Conservation (phyloP, 2,113 vertebrate species). For the Vicugna pacos region DNA sequence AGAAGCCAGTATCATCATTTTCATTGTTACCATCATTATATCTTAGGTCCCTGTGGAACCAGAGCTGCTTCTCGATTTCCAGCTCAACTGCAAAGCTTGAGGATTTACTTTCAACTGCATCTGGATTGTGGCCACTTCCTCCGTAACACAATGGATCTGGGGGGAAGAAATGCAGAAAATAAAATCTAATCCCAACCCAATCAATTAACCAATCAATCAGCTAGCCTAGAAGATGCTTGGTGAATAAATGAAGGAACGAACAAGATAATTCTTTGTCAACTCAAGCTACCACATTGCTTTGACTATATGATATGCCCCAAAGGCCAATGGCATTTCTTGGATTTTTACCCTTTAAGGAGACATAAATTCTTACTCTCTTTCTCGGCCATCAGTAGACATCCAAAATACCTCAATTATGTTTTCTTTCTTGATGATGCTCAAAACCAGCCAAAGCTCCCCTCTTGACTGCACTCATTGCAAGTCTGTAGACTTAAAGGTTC, state of each 20-base stretch:
- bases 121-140: no score
- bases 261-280: neutral
- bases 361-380: slow-evolving; percentile 2
- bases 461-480: neutral
- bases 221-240: neutral
- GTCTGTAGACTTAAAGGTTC: neutral
- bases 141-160: no score
- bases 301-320: neutral
- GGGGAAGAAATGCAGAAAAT: no score
- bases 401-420: slow-evolving; percentile 1
- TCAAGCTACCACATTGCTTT: neutral
- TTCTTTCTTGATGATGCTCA: slow-evolving; percentile 22
- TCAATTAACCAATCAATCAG: no score
- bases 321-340: neutral
- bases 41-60: neutral
- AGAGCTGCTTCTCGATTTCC: neutral
- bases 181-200: no score
- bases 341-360: neutral
- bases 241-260: neutral
- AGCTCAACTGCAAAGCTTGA: no score
- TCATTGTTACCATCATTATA: no score
- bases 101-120: no score
- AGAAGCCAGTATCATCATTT: neutral
- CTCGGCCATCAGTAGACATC: neutral
- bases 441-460: neutral